A percentile compares a stretch with the other conserved stretches of the same genome.
phyloP scores from a whole-genome alignment of 2,888 invertebrate genomes.

The Drosophila quinaria region DNA sequence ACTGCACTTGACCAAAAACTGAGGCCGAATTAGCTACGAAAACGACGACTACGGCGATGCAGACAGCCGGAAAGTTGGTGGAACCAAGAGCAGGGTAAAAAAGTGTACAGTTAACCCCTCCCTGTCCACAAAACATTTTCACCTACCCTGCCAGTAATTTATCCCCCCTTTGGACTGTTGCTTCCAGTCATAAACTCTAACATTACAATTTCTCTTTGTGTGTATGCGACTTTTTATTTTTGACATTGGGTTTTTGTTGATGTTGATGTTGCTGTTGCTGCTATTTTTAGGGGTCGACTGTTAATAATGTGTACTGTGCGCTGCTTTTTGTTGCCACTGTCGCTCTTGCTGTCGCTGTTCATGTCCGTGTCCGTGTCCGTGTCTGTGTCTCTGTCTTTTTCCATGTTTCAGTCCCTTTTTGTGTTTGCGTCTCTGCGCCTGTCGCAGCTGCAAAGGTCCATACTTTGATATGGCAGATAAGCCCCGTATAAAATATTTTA shows the following conservation, averaged over 20 bases:
- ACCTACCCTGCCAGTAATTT: slow-evolving; percentile 14
- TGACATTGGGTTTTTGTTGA: slow-evolving; percentile 68
- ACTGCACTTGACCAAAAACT: slow-evolving; percentile 72
- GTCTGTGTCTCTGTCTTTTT: background rate
- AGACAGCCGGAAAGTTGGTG: slow-evolving; percentile 37
- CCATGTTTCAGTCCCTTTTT: background rate
- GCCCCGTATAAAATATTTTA: slow-evolving; percentile 79
- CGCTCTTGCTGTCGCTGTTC: slow-evolving; percentile 10
- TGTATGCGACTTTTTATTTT: slow-evolving; percentile 62
- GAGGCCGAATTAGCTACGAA: slow-evolving; percentile 58
- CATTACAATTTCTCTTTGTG: slow-evolving; percentile 52
- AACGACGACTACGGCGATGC: slow-evolving; percentile 22
- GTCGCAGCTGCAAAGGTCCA: slow-evolving; percentile 66
- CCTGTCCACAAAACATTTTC: too few relatives aligned
- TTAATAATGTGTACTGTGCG: slow-evolving; percentile 70
- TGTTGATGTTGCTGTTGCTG: slow-evolving; percentile 54
- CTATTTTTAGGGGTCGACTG: slow-evolving; percentile 56
- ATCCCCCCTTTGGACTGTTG: slow-evolving; percentile 58
- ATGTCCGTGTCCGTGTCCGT: background rate
- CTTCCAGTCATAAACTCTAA: slow-evolving; percentile 73
- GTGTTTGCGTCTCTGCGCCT: background rate
- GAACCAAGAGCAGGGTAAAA: slow-evolving; percentile 29
- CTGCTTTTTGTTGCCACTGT: slow-evolving; percentile 57
- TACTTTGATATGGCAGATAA: slow-evolving; percentile 73
- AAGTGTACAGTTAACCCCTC: slow-evolving; percentile 21